Conservation (phyloP, 2,113 vertebrate genomes). For the Hucho hucho region DNA sequence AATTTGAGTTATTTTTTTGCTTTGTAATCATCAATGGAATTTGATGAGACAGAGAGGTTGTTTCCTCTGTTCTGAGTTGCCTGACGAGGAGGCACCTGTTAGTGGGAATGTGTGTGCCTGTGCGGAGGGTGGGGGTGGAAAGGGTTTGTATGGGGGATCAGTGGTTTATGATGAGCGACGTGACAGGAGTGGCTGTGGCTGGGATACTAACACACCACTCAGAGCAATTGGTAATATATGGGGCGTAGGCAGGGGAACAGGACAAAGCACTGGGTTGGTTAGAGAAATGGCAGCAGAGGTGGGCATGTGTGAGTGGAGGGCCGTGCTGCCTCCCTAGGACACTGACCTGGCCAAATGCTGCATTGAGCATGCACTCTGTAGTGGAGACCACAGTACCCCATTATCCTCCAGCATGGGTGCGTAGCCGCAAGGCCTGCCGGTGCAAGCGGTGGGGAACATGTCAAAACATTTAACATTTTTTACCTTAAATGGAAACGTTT, state of each 20-base stretch:
- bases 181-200: conserved; percentile 31
- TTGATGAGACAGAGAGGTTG: neutral
- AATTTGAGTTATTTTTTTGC: conserved; percentile 12
- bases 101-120: conserved; percentile 45
- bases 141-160: conserved; percentile 49
- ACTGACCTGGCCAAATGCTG: conserved; percentile 80
- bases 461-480: conserved; percentile 49
- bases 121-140: conserved; percentile 14
- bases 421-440: conserved; percentile 69
- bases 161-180: conserved; percentile 42
- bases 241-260: conserved; percentile 10
- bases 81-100: conserved; percentile 25
- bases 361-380: conserved; percentile 77
- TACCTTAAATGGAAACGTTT: neutral
- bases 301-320: neutral
- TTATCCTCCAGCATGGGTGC: conserved; percentile 75
- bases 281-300: conserved; percentile 23
- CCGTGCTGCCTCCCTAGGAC: conserved; percentile 51
- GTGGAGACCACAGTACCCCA: conserved; percentile 74
- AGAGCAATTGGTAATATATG: conserved; percentile 30
- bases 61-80: conserved; percentile 54
- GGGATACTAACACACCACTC: conserved; percentile 35
- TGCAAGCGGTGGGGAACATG: conserved; percentile 56
- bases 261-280: conserved; percentile 38
- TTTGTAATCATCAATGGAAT: conserved; percentile 5